Evolutionary conservation across 2,888 invertebrate genomes (phyloP), one percentile per base, ranked within the genome.

Genomic region (Sycophila texana): DNA sequence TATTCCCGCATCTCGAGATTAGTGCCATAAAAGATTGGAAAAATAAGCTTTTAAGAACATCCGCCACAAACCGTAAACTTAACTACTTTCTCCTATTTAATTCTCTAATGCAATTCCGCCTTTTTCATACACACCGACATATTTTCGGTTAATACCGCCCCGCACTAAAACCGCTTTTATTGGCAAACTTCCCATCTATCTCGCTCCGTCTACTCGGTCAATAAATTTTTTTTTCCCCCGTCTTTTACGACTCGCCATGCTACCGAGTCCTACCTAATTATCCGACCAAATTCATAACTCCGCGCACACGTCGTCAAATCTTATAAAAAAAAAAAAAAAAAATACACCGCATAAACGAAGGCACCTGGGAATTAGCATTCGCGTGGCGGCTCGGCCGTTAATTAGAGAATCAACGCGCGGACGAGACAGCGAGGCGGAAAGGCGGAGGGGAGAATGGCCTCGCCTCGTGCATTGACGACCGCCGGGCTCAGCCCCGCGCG

Each of bases 221-320:
- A 39, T 39, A 39, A 39, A 39, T 39, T 39, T 39, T 30, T 30
- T 30, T 30, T 7, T 7, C 7, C 3, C 39, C 39, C 7, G 3
- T 39, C 39, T 5, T 39, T 39, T 39, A 39, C 39, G 39, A 39
- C 57, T n/a, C 57, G 57, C 20, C 18, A 18, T 10, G 20, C 57
- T n/a, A 57, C 20, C 57, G 18, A n/a, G 57, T 5, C 57, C 4
- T 18, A n/a, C n/a, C 10, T 20, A 18, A 39, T 39, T 39, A 39
- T 39, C 39, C 67, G 10, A n/a, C 22, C 53, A 26, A 53, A 67
- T 67, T 51, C 67, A 67, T 65, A 65, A 65, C 65, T 65, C 12
- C 13, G 12, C 47, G 3, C 22, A 1, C 13, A 1, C 10, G 63
- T 39, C 39, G 7, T 39, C 39, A 39, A 39, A 39, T 39, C 39